These are phyloP conservation scores for Capitella teleta DNA, from an alignment of 1,140 invertebrate species.

Conservation along the genomic window DNA sequence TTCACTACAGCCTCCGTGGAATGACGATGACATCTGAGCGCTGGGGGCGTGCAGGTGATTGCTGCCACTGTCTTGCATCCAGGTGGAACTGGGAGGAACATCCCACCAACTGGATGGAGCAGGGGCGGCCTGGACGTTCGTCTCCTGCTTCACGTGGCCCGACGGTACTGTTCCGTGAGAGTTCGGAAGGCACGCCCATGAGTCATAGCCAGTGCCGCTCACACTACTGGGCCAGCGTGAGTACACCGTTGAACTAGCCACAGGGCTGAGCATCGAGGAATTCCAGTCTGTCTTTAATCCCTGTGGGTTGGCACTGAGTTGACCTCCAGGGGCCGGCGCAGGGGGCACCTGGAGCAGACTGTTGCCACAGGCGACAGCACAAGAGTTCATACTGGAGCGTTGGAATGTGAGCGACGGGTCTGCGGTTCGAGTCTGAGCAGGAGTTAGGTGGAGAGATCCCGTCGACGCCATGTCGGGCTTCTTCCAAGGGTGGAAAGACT, in stretches of 20 bases:
- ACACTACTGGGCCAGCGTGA: too few relatives aligned
- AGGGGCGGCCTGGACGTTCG: background rate
- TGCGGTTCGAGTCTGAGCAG: background rate
- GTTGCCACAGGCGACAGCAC: background rate
- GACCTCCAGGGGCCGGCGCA: background rate
- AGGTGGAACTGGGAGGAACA: background rate
- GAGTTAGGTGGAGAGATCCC: background rate
- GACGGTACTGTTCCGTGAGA: background rate
- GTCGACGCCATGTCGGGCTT: background rate
- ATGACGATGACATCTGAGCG: background rate
- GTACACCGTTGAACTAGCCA: background rate
- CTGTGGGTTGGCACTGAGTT: too few relatives aligned
- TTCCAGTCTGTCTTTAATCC: too few relatives aligned
- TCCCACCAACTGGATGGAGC: constrained; percentile 1
- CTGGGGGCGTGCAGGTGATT: background rate
- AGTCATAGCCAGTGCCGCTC: too few relatives aligned
- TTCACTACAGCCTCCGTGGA: background rate
- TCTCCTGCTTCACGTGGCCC: background rate
- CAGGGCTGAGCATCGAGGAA: background rate
- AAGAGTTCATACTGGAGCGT: background rate
- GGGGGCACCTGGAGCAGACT: background rate
- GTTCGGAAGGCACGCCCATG: too few relatives aligned
- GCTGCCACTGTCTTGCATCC: background rate
- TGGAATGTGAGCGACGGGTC: background rate
- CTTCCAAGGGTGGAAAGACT: background rate